Percentiles rank a stretch among this genome's conserved stretches.
These are phyloP conservation scores for Manduca sexta DNA, from an alignment of 1,140 invertebrate genomes.

Conservation along the genomic window DNA sequence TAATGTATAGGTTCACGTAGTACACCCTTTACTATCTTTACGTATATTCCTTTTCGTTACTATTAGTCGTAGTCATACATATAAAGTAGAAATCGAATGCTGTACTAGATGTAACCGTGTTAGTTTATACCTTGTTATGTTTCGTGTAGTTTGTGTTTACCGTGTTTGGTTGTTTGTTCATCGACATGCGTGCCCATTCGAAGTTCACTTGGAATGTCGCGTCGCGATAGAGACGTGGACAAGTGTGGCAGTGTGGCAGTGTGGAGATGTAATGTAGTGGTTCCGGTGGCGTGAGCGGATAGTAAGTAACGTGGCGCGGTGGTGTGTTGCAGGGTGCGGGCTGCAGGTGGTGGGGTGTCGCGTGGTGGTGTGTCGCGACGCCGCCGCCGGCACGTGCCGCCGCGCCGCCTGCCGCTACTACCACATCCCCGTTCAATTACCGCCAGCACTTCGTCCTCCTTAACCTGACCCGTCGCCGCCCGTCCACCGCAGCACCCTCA, in stretches of 20 bases:
- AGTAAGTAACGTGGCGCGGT: background rate
- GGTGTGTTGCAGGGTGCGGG: conserved; percentile 81
- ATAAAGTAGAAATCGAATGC: too few species aligned
- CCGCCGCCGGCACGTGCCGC: conserved; percentile 91
- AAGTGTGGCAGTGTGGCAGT: background rate
- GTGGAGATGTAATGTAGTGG: background rate
- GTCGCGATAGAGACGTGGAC: background rate
- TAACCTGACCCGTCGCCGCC: conserved; percentile 73
- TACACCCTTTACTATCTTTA: too few species aligned
- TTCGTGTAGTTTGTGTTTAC: too few species aligned
- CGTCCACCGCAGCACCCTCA: conserved; percentile 67
- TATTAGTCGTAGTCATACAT: too few species aligned
- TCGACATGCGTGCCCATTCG: too few species aligned
- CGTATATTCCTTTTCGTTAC: too few species aligned
- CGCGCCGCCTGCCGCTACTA: conserved; percentile 95
- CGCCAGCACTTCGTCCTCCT: conserved; percentile 77
- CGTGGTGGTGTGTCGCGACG: conserved; percentile 95
- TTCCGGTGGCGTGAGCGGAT: background rate
- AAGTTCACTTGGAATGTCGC: too few species aligned
- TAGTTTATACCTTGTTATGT: too few species aligned
- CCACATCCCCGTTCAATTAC: conserved; percentile 90
- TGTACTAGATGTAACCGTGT: too few species aligned
- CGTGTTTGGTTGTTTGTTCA: too few species aligned
- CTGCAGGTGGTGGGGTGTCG: conserved; percentile 95
- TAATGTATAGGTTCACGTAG: too few species aligned